Percentiles rank a stretch among this genome's conserved stretches.
Conservation (phyloP, 2,113 vertebrate species). For the Centropus unirufus region DNA sequence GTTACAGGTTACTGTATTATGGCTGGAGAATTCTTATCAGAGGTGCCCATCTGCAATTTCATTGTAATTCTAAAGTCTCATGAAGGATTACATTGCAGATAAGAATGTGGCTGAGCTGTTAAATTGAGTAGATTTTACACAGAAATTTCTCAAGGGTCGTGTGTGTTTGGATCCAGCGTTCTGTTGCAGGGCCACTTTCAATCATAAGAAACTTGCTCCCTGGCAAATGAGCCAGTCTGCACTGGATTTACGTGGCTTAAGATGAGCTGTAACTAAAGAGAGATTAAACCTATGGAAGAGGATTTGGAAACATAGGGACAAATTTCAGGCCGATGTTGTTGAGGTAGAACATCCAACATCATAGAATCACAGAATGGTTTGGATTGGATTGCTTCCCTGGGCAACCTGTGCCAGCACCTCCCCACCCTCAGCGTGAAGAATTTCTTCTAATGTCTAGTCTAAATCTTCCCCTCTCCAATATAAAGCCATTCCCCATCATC, state of each 20-base stretch:
- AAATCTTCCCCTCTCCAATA: too few relatives aligned
- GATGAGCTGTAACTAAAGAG: neutral
- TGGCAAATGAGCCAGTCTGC: neutral
- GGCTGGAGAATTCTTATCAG: neutral
- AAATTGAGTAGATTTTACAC: neutral
- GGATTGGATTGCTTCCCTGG: too few relatives aligned
- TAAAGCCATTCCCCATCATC: too few relatives aligned
- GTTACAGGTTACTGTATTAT: neutral
- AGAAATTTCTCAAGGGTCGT: neutral
- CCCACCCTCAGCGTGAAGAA: too few relatives aligned
- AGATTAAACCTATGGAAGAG: neutral
- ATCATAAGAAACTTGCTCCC: neutral
- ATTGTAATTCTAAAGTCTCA: neutral
- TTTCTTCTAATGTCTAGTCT: too few relatives aligned
- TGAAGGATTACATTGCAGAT: neutral
- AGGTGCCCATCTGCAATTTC: neutral
- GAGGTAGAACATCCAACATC: neutral
- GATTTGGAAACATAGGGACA: neutral
- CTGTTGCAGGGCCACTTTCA: neutral
- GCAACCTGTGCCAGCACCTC: too few relatives aligned
- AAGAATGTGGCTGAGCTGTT: neutral
- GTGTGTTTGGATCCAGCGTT: neutral
- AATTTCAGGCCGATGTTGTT: slow-evolving; percentile 1
- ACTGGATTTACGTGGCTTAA: neutral
- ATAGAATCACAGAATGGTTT: too few relatives aligned